These are phyloP conservation scores for Pterocles gutturalis DNA, from an alignment of 2,113 vertebrate genomes.

Conservation along the genomic window DNA sequence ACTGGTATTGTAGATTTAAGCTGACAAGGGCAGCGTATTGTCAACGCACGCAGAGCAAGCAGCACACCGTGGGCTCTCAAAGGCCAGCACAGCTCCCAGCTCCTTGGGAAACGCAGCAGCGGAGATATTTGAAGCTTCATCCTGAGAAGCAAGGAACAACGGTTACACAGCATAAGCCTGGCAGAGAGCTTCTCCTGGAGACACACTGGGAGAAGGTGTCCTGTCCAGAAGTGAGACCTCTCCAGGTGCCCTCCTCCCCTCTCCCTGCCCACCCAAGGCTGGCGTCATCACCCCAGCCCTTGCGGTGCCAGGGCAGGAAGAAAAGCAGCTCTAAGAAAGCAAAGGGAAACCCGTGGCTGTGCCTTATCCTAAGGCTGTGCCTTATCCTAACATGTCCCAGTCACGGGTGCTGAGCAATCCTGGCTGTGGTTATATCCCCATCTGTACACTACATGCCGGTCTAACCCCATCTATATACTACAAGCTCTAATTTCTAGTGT, in stretches of 20 bases:
- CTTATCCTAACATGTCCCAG: not conserved
- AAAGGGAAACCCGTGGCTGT: not conserved
- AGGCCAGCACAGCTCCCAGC: not conserved
- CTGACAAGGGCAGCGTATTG: not conserved
- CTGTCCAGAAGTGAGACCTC: not conserved
- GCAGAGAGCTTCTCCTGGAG: not conserved
- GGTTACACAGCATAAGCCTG: not conserved
- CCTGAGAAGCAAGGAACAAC: not conserved
- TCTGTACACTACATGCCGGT: not conserved
- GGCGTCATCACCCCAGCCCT: not conserved
- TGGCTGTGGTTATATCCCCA: not conserved
- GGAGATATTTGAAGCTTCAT: not conserved
- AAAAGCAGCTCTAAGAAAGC: not conserved
- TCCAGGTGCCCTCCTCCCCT: rapidly evolving
- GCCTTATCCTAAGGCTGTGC: not conserved
- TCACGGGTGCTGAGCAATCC: rapidly evolving
- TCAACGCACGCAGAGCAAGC: rapidly evolving
- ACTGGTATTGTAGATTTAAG: not conserved
- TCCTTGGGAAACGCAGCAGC: not conserved
- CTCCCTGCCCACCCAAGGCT: not conserved
- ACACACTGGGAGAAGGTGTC: not conserved
- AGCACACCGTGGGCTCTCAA: rapidly evolving
- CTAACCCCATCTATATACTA: not conserved
- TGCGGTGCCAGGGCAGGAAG: not conserved
- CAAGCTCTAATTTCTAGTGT: not conserved